Base-by-base conservation (phyloP, 1,140 invertebrate genomes). In the Zaprionus africanus region DNA sequence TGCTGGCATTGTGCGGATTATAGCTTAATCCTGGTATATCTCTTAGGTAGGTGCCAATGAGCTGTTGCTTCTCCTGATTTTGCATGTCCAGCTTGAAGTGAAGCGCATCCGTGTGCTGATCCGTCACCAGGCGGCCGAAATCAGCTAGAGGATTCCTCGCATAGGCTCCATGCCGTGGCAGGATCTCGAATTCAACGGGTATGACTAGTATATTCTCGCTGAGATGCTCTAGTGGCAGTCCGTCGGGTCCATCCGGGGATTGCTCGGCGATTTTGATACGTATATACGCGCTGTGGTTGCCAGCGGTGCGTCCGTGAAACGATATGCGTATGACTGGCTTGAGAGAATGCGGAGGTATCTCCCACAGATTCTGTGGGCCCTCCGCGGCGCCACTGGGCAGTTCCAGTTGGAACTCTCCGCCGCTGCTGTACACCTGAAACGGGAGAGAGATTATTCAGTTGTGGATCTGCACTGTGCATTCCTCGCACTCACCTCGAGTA, bases 391-490 rank as follows among this genome's bases (percentile, higher is more conserved):
- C 96, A 73, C 95, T 95, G 63, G 98, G 97, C 84, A 99, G 94
- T 93, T 98, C 97, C 88, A 99, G 93, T 92, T 98, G 96, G 93
- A 99, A 96, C 93, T 98, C 97, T 65, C 96, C 96, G 62, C 97
- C 97, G 93, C 97, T 98, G 79, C 97, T 97, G 94, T 98, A 98
- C 15, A 93, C 84, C 91, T 92, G 26, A 4, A 56, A 41, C 2
- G 7, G 19, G 0, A 43, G 0, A 26, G 5, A 49, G 58, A 51
- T 5, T 13, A 0, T 11, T 54, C 7, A 53, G 13, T 22, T 59
- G 19, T 19, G 46, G 19, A 9, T 19, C 7, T 9, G 0, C 12
- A 19, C 11, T 24, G 6, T n/a, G 1, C n/a, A 46, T 17, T 7
- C n/a, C 5, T 19, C 1, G 6, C 22, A 58, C 57, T 56, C 2